Percentiles rank a stretch among this genome's conserved stretches.
These are phyloP conservation scores for Calliphora vicina DNA, from an alignment of 1,140 invertebrate species.

Conservation along the genomic window DNA sequence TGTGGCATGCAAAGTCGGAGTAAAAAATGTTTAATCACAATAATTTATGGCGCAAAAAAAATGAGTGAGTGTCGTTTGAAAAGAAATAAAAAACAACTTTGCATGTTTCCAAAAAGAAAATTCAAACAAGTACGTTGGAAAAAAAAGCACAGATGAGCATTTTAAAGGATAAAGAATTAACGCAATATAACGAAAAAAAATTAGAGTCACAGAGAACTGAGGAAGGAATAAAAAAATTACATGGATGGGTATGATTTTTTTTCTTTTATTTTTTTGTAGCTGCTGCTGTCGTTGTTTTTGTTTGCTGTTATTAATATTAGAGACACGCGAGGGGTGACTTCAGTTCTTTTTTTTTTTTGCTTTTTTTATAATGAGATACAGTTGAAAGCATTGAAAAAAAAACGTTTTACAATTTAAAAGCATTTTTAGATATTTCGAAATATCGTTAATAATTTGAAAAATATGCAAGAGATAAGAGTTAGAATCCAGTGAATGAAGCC, in stretches of 20 bases:
- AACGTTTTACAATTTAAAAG: conserved; percentile 28
- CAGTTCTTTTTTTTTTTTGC: background rate
- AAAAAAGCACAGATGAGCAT: conserved; percentile 20
- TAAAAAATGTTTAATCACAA: conserved; percentile 19
- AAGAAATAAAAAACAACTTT: background rate
- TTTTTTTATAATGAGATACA: background rate
- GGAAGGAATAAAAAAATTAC: background rate
- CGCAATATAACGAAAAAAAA: background rate
- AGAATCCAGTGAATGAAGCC: conserved; percentile 7
- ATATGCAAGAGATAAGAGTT: conserved; percentile 31
- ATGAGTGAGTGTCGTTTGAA: background rate
- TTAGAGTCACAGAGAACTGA: background rate
- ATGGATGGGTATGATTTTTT: background rate
- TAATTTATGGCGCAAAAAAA: conserved; percentile 8
- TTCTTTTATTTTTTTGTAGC: background rate
- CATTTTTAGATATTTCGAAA: conserved; percentile 13
- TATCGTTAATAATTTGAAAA: conserved; percentile 31
- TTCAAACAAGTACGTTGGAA: background rate
- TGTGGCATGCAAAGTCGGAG: conserved; percentile 16
- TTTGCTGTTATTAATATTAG: background rate
- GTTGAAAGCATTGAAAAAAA: background rate
- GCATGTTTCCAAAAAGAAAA: background rate
- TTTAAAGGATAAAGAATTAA: conserved; percentile 18
- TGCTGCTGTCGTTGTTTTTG: background rate
- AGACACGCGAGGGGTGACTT: conserved; percentile 23